Evolutionary conservation across 1,140 invertebrate genomes (phyloP).

Genomic region (Drosophila bocki): DNA sequence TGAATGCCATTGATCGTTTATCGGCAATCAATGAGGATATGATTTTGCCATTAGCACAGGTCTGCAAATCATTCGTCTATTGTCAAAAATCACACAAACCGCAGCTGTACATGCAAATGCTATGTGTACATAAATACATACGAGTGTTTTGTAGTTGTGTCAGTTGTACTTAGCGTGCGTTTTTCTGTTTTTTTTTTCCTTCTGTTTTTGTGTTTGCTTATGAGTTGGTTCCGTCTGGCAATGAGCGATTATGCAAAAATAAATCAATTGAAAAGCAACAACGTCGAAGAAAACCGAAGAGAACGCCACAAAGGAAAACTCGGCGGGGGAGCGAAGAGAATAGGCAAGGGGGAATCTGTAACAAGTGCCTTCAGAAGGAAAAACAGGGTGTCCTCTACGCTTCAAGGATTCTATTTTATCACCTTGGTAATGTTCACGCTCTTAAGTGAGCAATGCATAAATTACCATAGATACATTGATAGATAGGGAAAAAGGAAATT

Average conservation of each 20-base stretch:
- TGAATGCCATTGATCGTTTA: conserved; percentile 21
- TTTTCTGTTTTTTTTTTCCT: conserved; percentile 15
- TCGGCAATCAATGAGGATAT: conserved; percentile 20
- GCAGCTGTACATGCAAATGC: conserved; percentile 13
- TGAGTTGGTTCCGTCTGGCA: conserved; percentile 58
- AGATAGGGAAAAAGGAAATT: background rate
- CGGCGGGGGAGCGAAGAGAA: conserved; percentile 12
- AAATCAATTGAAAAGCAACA: conserved; percentile 73
- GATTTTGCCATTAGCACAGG: conserved; percentile 42
- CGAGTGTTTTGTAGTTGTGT: conserved; percentile 15
- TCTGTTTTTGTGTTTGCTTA: conserved; percentile 38
- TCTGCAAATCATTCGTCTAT: conserved; percentile 39
- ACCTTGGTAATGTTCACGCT: conserved; percentile 11
- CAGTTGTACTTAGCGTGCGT: conserved; percentile 62
- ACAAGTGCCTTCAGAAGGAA: conserved; percentile 57
- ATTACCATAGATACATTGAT: conserved; percentile 3
- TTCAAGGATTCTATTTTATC: conserved; percentile 9
- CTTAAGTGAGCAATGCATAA: conserved; percentile 1
- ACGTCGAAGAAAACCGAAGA: conserved; percentile 43
- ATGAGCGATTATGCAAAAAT: conserved; percentile 74
- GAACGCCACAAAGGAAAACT: conserved; percentile 48
- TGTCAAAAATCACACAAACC: conserved; percentile 35
- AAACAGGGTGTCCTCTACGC: conserved; percentile 23
- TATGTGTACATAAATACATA: conserved; percentile 3
- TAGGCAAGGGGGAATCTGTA: conserved; percentile 51